Percentiles rank a stretch among this genome's conserved stretches.
phyloP scores from a whole-genome alignment of 2,113 vertebrate species.

The Cyphomyrus plagiostoma region DNA sequence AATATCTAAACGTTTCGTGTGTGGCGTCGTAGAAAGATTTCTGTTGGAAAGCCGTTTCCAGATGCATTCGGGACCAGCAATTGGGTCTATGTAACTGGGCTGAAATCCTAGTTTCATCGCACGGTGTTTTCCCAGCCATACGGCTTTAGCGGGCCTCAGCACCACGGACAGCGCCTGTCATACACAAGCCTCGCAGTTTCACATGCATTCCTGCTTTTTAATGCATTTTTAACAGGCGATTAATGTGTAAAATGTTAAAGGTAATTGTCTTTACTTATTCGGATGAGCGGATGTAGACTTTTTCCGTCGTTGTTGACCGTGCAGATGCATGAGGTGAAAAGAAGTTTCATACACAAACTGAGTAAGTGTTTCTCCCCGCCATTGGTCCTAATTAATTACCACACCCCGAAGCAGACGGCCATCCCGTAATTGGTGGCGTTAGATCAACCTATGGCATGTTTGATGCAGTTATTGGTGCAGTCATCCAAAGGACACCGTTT shows the following conservation, averaged over 20 bases:
- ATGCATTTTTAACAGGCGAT: not conserved
- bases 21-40: not conserved
- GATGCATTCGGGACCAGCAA: not conserved
- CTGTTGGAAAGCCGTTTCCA: not conserved
- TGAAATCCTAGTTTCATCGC: not conserved
- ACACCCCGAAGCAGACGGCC: not conserved
- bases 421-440: not conserved
- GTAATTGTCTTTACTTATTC: not conserved
- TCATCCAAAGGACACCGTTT: not conserved
- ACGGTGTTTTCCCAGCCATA: not conserved
- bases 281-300: not conserved
- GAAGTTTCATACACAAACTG: not conserved
- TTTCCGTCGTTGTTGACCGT: not conserved
- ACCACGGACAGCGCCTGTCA: conserved; percentile 29
- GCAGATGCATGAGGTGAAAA: not conserved
- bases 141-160: conserved; percentile 20
- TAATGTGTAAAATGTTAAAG: not conserved
- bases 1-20: not conserved
- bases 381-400: not conserved
- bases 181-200: not conserved
- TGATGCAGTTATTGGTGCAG: not conserved
- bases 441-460: not conserved
- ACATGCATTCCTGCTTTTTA: not conserved
- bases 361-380: not conserved
- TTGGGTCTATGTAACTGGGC: not conserved